Evolutionary conservation across 2,888 invertebrate genomes (phyloP), one percentile per base, ranked within the genome.

Genomic region (Seira sanloemensis): DNA sequence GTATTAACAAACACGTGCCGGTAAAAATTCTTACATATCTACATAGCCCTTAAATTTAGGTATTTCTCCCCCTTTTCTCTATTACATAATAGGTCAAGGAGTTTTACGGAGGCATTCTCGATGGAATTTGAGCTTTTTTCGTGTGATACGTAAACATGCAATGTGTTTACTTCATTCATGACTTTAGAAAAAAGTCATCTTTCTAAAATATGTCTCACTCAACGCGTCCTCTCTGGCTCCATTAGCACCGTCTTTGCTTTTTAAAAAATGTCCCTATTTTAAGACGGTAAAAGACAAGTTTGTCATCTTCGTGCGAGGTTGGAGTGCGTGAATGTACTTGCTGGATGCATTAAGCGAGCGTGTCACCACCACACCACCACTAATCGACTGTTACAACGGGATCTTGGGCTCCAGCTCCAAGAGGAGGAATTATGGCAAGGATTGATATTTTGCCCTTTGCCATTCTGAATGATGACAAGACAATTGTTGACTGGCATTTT

Each of bases 1-100:
- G 46, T 75, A 81, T 84, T 78, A 27, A 50, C 62, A 82, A 82
- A 87, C 87, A 85, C 87, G 87, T 87, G 87, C 87, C 87, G 83
- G 16, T 77, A 68, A 46, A 21, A 27, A 65, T 9, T 66, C 37
- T 50, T 76, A n/a, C 58, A 9, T 58, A 23, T 23, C 50, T 37
- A 46, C 19, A n/a, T n/a, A n/a, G n/a, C 27, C 76, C 76, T 25
- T 72, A 26, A n/a, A 37, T 73, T 1, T 9, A 58, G 58, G 26
- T 25, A 67, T 16, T 54, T 73, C 50, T 18, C 26, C 46, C 62
- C 4, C 26, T 65, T n/a, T 58, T 9, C n/a, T 18, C 0, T n/a
- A 0, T 78, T 79, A 79, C 73, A 67, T 67, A 79, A 79, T 79
- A 46, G 58, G 73, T 73, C 68, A 68, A 66, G n/a, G 23, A n/a